Base-by-base conservation (phyloP, 1,140 invertebrate genomes). In the Zaprionus tsacasi region DNA sequence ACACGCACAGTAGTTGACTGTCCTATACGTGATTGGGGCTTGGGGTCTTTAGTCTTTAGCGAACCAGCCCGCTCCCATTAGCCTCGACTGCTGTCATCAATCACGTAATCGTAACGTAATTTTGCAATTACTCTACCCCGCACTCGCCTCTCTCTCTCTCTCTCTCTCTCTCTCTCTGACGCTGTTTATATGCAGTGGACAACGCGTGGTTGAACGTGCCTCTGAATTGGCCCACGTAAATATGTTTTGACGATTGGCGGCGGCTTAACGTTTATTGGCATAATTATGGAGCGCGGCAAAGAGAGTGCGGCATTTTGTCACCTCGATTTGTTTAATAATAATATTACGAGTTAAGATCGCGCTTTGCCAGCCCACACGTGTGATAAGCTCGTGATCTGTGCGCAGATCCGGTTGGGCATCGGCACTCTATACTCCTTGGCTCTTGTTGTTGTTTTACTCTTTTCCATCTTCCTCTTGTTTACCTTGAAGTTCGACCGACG, bases 261-360 rank as follows among this genome's bases (percentile, higher is more conserved):
- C 45, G 10, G 45, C 60, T 58, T 67, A 48, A 58, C 74, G 38
- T 63, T 81, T 86, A 81, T 87, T 87, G 82, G 79, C 76, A 69
- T 87, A 86, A 87, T 87, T 87, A 70, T 75, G 79, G 48, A 59
- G 55, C 15, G 61, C 15, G 61, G 65, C 63, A 56, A 43, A 45
- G 70, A 58, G 56, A 76, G 65, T 64, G 71, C 72, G 77, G 67
- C 76, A 79, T 77, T 81, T 85, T 85, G 70, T 73, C 82, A 78
- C 77, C 81, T 83, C 66, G 78, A 57, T 79, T 33, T 33, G 60
- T n/a, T 35, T 35, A 6, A 2, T 8, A 36, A 15, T 17, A 35
- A 61, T 45, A 33, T 63, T 63, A 35, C 13, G 35, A 65, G 63
- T 40, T 55, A 58, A 74, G 76, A 61, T 55, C 52, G 56, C 56